Evolutionary conservation across 2,797 vertebrate species (phyloP), one percentile per base, ranked within the genome.

Genomic region (Alauda arvensis): DNA sequence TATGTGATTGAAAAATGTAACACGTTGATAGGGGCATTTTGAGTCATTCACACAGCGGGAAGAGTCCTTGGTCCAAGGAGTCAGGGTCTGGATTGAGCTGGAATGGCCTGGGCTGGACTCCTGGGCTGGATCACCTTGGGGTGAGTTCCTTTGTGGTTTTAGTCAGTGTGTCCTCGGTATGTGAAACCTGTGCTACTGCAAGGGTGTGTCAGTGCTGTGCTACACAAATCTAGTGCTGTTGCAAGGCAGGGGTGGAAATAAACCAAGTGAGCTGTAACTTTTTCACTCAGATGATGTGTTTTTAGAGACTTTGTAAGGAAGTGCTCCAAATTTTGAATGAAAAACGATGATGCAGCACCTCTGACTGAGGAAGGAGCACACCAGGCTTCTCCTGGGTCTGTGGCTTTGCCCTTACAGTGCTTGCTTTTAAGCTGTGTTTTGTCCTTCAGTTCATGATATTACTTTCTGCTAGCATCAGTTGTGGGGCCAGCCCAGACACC

Each of bases 361-460:
- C 2, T 31, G 48, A 13, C 1, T 43, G 42, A 65, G 62, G 53
- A 68, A 74, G 49, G 0, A 45, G 34, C 33, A 37, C 37, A 10
- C 6, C 28, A 37, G 2, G 1, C 4, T 23, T 65, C 14, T n/a
- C 37, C 43, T n/a, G 52, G 15, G 0, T 10, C 21, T 49, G 0
- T 18, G 43, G 8, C 3, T 28, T 11, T 82, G 60, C 45, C 28
- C 26, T 37, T 28, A 6, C 26, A 51, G 13, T 23, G 23, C 15
- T 28, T 28, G 12, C 28, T 37, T 51, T 23, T 10, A n/a, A n/a
- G 3, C 23, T 19, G 26, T 18, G 3, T 11, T 65, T 37, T 37
- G 8, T 13, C 69, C 16, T 43, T 23, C 52, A 51, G 8, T 28
- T 51, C 28, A 10, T 43, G 13, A 2, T 8, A 10, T 24, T 23